Base-by-base conservation (phyloP, 2,888 invertebrate genomes). In the Phengaris arion region DNA sequence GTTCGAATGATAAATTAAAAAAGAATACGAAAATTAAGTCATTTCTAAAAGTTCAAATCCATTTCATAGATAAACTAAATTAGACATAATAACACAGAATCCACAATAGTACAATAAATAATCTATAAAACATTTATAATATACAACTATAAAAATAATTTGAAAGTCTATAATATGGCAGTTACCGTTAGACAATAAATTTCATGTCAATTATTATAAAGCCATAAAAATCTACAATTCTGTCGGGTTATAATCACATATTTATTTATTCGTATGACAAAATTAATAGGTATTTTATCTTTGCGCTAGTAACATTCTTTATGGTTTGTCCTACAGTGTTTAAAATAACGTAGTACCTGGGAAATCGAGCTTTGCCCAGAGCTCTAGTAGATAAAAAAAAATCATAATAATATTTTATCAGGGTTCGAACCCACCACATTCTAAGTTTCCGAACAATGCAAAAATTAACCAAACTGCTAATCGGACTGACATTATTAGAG, bases 221-320 rank as follows among this genome's bases (percentile, higher is more conserved):
- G 69, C 69, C n/a, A 69, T 69, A 48, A 69, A 48, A 64, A 48
- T 69, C 15, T n/a, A 69, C n/a, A n/a, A 46, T n/a, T 46, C 46
- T 46, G 45, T 68, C 45, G 46, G 48, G 7, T 48, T 69, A 69
- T 48, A 69, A 69, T 48, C 69, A 48, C 46, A 8, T 69, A 69
- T 15, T 69, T 69, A 69, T 69, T 64, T 64, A 64, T 64, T 64
- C 35, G 13, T 64, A 64, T 64, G 64, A 64, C 12, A 35, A 69
- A 69, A 69, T 9, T 48, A 69, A 69, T 69, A 48, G n/a, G 48
- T 48, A 12, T 72, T 22, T 54, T 72, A 54, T 72, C 6, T 45
- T 72, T 54, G 12, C 35, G 52, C 6, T 35, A 22, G 35, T 52
- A 35, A 54, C 72, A 54, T 72, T 72, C 72, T 52, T 6, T 72